Conservation (phyloP, 2,888 invertebrate species). For the Tetragnatha montana region DNA sequence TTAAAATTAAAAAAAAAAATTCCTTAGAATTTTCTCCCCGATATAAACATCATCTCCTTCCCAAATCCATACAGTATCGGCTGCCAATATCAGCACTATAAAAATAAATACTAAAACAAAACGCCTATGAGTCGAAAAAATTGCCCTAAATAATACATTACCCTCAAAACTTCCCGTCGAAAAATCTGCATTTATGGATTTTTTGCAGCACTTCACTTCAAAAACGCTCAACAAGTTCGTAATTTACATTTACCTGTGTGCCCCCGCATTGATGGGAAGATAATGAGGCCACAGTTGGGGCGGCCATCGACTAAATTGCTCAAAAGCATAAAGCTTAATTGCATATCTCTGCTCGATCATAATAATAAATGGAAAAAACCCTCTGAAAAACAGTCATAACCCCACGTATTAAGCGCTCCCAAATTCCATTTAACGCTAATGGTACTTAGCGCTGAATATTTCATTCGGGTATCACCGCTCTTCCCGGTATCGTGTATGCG, state of each 20-base stretch:
- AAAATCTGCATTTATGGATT: too few species aligned
- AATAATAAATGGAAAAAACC: constrained; percentile 15
- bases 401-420: not conserved
- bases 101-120: too few species aligned
- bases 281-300: not conserved
- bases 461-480: constrained; percentile 44
- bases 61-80: too few species aligned
- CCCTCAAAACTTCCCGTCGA: too few species aligned
- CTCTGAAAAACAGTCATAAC: too few species aligned
- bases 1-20: too few species aligned
- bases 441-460: constrained; percentile 65
- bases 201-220: not conserved
- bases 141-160: too few species aligned
- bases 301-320: not conserved
- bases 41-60: too few species aligned
- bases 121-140: too few species aligned
- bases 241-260: not conserved
- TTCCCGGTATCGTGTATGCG: constrained; percentile 50
- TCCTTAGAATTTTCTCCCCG: too few species aligned
- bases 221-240: not conserved
- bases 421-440: constrained; percentile 51
- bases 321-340: constrained; percentile 12
- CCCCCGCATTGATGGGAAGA: too few species aligned
- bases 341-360: constrained; percentile 9
- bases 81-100: too few species aligned